Conservation (phyloP, 2,797 vertebrate species). For the Scleropages formosus region DNA sequence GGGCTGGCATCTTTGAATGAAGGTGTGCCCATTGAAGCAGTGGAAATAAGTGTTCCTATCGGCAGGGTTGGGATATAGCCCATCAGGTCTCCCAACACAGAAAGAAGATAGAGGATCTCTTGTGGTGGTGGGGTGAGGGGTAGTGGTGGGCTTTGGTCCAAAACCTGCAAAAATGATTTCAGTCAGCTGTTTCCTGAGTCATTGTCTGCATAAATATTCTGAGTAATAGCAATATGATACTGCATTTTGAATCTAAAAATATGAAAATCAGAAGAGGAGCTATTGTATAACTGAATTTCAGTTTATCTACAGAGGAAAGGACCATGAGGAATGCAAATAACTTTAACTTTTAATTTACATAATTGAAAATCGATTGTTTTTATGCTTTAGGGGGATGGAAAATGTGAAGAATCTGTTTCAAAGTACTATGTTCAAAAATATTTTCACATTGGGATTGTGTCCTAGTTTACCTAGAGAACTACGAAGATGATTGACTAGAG, state of each 20-base stretch:
- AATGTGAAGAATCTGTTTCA: no score
- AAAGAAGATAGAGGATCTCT: conserved; percentile 56
- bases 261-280: no score
- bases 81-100: conserved; percentile 62
- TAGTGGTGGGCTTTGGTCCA: conserved; percentile 67
- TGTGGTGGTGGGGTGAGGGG: conserved; percentile 61
- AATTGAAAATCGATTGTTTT: no score
- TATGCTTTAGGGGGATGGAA: no score
- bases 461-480: conserved; percentile 55
- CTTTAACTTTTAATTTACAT: no score
- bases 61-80: conserved; percentile 59
- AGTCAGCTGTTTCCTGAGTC: neutral
- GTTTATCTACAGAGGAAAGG: no score
- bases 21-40: conserved; percentile 66
- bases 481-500: conserved; percentile 70
- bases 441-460: neutral
- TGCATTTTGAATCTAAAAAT: no score
- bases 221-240: no score
- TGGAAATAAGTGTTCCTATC: conserved; percentile 65
- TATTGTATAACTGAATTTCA: neutral
- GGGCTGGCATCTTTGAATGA: conserved; percentile 65
- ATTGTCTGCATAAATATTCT: no score
- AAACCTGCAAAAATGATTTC: conserved; percentile 57
- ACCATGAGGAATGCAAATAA: no score
- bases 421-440: neutral